Conservation (phyloP, 2,113 vertebrate genomes). For the Passer montanus region DNA sequence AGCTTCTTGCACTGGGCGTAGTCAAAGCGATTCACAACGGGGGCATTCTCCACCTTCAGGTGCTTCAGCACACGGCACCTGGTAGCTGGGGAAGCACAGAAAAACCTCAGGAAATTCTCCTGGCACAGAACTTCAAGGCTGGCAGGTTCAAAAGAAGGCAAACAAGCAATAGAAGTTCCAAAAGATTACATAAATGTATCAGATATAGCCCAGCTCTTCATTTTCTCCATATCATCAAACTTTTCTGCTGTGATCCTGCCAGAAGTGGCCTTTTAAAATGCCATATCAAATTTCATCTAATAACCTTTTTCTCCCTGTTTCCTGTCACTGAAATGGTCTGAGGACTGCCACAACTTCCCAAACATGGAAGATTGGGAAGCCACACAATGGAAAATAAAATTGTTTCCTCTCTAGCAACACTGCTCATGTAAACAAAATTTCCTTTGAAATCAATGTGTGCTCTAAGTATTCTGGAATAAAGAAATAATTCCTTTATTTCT, state of each 20-base stretch:
- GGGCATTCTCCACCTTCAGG: conserved; percentile 89
- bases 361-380: background rate
- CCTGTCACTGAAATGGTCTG: background rate
- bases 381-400: background rate
- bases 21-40: conserved; percentile 95
- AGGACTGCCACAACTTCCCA: background rate
- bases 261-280: background rate
- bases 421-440: background rate
- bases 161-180: background rate
- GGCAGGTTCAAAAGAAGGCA: background rate
- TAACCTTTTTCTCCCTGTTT: background rate
- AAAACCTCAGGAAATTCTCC: background rate
- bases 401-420: background rate
- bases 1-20: conserved; percentile 98
- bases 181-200: background rate
- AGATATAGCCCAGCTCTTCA: background rate
- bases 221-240: background rate
- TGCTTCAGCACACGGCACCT: conserved; percentile 95
- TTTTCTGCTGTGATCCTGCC: background rate
- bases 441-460: background rate
- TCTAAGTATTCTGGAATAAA: background rate
- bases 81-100: conserved; percentile 79
- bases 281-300: background rate
- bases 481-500: background rate
- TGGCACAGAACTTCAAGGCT: background rate